Percentiles rank a stretch among this genome's conserved stretches.
phyloP scores from a whole-genome alignment of 2,888 invertebrate species.

The Merodon equestris region DNA sequence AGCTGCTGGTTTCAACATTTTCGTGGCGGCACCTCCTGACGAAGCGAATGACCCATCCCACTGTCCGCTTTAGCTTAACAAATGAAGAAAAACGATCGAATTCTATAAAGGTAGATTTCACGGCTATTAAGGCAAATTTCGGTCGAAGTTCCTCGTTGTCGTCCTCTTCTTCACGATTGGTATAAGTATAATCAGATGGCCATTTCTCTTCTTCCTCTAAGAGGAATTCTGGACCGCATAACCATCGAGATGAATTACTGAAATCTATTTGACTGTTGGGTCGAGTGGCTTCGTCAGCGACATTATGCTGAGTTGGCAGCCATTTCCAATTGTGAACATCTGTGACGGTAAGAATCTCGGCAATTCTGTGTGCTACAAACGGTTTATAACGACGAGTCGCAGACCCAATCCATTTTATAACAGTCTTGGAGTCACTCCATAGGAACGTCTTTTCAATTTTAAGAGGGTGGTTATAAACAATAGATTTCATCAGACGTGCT shows the following conservation, averaged over 20 bases:
- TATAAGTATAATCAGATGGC: neutral
- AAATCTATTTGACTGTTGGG: too few relatives aligned
- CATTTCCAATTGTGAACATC: conserved; percentile 63
- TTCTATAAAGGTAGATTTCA: too few relatives aligned
- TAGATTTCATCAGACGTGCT: conserved; percentile 23
- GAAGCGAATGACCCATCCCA: conserved; percentile 38
- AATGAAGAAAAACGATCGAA: too few relatives aligned
- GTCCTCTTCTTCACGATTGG: neutral
- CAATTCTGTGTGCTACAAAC: conserved; percentile 6
- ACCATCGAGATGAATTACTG: too few relatives aligned
- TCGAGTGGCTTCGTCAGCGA: conserved; percentile 69
- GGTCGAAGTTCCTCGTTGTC: too few relatives aligned
- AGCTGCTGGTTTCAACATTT: too few relatives aligned
- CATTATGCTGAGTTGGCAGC: conserved; percentile 67
- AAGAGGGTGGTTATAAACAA: too few relatives aligned
- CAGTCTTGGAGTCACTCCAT: conserved; percentile 21
- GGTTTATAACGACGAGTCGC: neutral
- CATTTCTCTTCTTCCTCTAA: neutral
- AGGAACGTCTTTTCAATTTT: conserved; percentile 13
- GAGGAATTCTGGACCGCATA: conserved; percentile 33
- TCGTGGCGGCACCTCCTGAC: conserved; percentile 2
- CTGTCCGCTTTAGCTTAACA: conserved; percentile 27
- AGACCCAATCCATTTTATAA: conserved; percentile 7
- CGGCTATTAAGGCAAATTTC: too few relatives aligned
- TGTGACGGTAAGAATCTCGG: conserved; percentile 57